Evolutionary conservation across 2,113 vertebrate species (phyloP), one percentile per base, ranked within the genome.

Genomic region (Malurus elegans): DNA sequence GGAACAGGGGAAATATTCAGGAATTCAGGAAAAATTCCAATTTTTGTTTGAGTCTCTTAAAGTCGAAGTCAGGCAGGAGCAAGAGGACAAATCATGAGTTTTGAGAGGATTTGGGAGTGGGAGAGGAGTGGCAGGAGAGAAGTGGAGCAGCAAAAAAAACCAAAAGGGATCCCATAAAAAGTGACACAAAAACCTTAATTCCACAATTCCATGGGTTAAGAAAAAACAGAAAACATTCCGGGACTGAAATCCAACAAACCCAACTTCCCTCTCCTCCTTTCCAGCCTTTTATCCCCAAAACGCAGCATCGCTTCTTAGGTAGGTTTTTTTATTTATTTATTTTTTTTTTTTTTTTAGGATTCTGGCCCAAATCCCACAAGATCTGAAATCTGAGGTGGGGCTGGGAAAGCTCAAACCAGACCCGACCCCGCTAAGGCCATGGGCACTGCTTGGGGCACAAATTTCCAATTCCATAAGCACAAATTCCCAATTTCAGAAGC

Each of bases 1-100:
- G 18, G 42, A 10, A 10, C 0, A 0, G 9, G 29, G 1, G 8
- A 76, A 61, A 21, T 8, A 9, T 1, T 0, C 28, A 15, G 36
- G 32, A 74, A n/a, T 9, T 38, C 38, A 10, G 38, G 8, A 38
- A 38, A 38, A 38, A 38, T 38, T 38, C 1, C 60, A 78, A 74
- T 16, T 10, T 64, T 18, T 17, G 9, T 18, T 28, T 74, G 3
- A 3, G 38, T 9, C 38, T 38, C 38, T 38, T 10, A 38, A 79
- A 79, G 18, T 31, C 54, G 12, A 51, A 51, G 45, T 32, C 54
- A 56, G 44, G 18, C 48, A 8, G 32, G 12, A 36, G 31, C 28
- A n/a, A 70, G 12, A 2, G n/a, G 17, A 19, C 32, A 75, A 78
- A 73, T 16, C 13, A 28, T 4, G n/a, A 42, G 48, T 45, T 90